A percentile compares a stretch with the other conserved stretches of the same genome.
These are phyloP conservation scores for Rotaria magnacalcarata DNA, from an alignment of 2,888 invertebrate genomes.

Conservation along the genomic window DNA sequence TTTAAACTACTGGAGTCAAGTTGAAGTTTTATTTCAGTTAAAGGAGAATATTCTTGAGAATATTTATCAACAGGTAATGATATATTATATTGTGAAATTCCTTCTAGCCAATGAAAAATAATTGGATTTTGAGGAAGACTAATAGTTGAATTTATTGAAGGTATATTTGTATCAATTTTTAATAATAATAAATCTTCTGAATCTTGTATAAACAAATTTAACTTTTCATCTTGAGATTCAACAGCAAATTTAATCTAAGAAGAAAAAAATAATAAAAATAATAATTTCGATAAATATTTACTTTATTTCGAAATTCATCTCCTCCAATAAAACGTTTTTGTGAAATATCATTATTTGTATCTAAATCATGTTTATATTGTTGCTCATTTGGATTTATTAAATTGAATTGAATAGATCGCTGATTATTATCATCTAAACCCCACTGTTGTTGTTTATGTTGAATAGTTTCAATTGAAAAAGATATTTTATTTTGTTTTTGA, in stretches of 20 bases:
- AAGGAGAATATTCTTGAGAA: neutral
- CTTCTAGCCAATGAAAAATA: neutral
- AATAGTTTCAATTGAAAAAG: neutral
- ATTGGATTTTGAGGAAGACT: neutral
- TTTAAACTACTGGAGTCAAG: neutral
- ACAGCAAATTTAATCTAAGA: neutral
- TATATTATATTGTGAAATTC: neutral
- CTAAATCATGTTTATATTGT: neutral
- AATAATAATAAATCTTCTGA: neutral
- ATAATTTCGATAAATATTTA: neutral
- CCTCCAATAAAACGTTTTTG: neutral
- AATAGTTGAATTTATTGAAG: neutral
- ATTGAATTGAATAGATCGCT: neutral
- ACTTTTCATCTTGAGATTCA: neutral
- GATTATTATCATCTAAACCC: neutral
- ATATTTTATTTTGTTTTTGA: neutral
- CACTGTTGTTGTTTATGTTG: neutral
- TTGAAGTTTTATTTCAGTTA: neutral
- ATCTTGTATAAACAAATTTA: neutral
- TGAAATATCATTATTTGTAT: neutral
- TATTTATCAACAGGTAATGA: neutral
- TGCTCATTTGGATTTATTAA: neutral
- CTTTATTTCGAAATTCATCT: conserved; percentile 3
- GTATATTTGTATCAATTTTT: neutral
- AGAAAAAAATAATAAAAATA: neutral